Percentiles rank a stretch among this genome's conserved stretches.
Evolutionary conservation across 2,113 vertebrate species (phyloP).

Genomic region (Thalassarche chlororhynchos): DNA sequence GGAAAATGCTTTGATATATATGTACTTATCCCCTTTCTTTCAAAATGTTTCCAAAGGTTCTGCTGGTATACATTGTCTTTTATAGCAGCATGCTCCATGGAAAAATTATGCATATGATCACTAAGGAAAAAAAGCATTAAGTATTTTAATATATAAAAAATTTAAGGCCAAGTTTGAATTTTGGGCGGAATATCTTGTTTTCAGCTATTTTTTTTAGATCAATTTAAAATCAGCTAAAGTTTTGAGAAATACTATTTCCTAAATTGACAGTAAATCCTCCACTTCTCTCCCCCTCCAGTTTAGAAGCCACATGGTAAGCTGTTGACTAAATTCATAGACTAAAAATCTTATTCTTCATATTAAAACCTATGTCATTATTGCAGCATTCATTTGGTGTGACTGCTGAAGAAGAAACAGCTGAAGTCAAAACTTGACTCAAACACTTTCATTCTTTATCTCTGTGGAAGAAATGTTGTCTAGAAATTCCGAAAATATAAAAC

Average conservation of each 20-base stretch:
- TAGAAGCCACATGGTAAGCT: not conserved
- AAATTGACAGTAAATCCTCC: not conserved
- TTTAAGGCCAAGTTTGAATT: not conserved
- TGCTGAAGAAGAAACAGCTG: not conserved
- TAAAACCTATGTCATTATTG: not conserved
- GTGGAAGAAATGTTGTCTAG: not conserved
- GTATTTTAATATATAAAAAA: not conserved
- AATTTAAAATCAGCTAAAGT: not conserved
- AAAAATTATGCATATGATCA: not conserved
- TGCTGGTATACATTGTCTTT: not conserved
- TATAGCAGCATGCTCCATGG: not conserved
- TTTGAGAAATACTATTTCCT: not conserved
- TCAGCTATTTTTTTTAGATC: not conserved
- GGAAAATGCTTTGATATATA: rapidly evolving
- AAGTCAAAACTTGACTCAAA: not conserved
- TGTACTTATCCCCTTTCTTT: not conserved
- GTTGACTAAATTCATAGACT: not conserved
- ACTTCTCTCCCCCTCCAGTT: rapidly evolving
- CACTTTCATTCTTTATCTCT: not conserved
- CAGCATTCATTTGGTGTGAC: not conserved
- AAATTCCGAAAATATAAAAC: not conserved
- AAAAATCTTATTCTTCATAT: not conserved
- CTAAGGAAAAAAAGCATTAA: not conserved
- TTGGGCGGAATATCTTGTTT: not conserved
- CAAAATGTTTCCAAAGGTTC: not conserved